Evolutionary conservation across 2,113 vertebrate species (phyloP), one percentile per base, ranked within the genome.

Genomic region (Zosterops japonicus): DNA sequence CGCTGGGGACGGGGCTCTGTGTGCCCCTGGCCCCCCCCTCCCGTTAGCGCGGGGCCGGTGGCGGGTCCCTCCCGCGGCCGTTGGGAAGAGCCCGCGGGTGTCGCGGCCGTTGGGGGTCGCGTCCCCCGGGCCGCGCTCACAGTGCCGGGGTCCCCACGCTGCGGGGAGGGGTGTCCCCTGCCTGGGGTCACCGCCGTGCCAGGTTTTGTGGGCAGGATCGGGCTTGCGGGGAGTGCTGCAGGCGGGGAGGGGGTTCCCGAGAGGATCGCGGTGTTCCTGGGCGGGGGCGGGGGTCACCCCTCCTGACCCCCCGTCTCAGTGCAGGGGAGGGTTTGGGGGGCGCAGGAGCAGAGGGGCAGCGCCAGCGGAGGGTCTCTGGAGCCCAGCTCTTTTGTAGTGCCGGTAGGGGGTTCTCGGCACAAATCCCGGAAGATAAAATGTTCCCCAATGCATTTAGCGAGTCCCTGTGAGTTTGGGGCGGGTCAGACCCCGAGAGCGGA

Each of bases 401-500:
- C 15, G 3, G 21, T 21, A 13, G 14, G 86, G 79, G 89, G 64
- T 56, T 97, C 83, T 92, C 52, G 11, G 83, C 76, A 27, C 95
- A 83, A 75, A 95, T 96, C 92, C 79, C 56, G 36, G 76, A 60
- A 68, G 88, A 89, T 80, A 79, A 22, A 75, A 77, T 91, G 89
- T 87, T 85, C 83, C 41, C 42, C 70, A 39, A n/a, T 70, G 68
- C 83, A 11, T 84, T 83, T 59, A 61, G 74, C 55, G 61, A 80
- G 83, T 65, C 56, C 22, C 33, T 28, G 52, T 70, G 82, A 93
- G 90, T 70, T 80, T 63, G 77, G 61, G 77, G 53, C 7, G 11
- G 29, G 42, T 41, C 44, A 44, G 20, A 17, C 52, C 6, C 39
- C 9, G 24, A 20, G 28, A 53, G 42, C 28, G 2, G 60, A 77